Evolutionary conservation across 1,140 invertebrate genomes (phyloP).

Genomic region (Micrasema longulum): DNA sequence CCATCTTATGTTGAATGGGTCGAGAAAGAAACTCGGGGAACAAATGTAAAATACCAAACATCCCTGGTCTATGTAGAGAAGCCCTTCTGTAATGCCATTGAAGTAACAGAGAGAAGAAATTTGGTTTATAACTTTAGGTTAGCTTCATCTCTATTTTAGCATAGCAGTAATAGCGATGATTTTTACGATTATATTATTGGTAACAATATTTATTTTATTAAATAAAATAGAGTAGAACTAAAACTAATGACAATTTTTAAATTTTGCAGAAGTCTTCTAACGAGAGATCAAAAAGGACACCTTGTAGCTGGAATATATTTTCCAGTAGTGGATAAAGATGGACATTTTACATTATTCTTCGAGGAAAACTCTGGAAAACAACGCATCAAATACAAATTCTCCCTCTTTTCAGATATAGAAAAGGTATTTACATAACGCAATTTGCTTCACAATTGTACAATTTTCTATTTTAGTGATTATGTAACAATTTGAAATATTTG

Average conservation of each 20-base stretch:
- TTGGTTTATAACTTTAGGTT: conserved; percentile 87
- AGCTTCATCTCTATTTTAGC: conserved; percentile 17
- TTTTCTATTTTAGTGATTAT: too few species aligned
- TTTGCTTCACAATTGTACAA: too few species aligned
- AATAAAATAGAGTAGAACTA: too few species aligned
- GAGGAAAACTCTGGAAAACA: conserved; percentile 75
- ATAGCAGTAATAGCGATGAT: too few species aligned
- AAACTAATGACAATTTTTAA: not conserved
- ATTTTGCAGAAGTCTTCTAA: conserved; percentile 75
- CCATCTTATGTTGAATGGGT: conserved; percentile 85
- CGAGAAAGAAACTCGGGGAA: conserved; percentile 76
- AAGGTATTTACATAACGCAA: too few species aligned
- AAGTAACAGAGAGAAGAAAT: conserved; percentile 89
- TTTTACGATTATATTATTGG: too few species aligned
- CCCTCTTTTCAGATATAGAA: conserved; percentile 71
- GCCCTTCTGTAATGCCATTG: conserved; percentile 84
- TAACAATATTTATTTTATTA: too few species aligned
- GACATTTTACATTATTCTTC: conserved; percentile 84
- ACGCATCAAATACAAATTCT: conserved; percentile 78
- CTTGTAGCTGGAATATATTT: conserved; percentile 88
- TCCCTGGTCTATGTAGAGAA: conserved; percentile 82
- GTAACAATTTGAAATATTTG: not conserved
- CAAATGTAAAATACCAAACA: conserved; percentile 70
- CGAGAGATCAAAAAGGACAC: conserved; percentile 83
- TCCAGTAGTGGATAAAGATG: conserved; percentile 72